These are phyloP conservation scores for Chelonus formosanus DNA, from an alignment of 2,888 invertebrate genomes.

Conservation along the genomic window DNA sequence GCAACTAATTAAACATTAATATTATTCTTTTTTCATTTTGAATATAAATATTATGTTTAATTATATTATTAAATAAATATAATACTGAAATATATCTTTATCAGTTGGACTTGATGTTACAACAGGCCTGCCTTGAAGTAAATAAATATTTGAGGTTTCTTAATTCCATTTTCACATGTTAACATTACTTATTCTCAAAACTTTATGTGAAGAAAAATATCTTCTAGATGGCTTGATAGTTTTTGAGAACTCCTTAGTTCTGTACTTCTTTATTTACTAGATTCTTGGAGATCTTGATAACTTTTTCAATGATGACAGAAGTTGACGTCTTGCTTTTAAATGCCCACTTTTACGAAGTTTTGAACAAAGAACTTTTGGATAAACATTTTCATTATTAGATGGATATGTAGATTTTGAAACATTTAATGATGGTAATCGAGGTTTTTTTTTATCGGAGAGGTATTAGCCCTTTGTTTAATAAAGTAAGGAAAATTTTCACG, in stretches of 20 bases:
- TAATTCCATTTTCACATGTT: constrained; percentile 26
- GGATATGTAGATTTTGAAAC: constrained; percentile 47
- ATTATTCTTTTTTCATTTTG: no score
- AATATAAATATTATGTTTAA: no score
- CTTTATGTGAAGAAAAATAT: constrained; percentile 43
- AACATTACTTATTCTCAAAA: constrained; percentile 38
- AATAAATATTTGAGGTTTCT: constrained; percentile 38
- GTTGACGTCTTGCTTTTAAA: constrained; percentile 33
- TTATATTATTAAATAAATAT: no score
- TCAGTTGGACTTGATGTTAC: no score
- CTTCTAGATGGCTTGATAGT: constrained; percentile 55
- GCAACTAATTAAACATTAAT: no score
- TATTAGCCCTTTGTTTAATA: constrained; percentile 48
- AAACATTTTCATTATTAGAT: constrained; percentile 45
- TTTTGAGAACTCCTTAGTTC: constrained; percentile 44
- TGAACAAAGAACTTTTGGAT: constrained; percentile 40
- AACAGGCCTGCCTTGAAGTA: background rate
- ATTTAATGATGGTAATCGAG: constrained; percentile 49
- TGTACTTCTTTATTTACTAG: constrained; percentile 30
- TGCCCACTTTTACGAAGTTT: constrained; percentile 48
- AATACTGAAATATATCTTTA: no score
- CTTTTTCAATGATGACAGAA: constrained; percentile 27
- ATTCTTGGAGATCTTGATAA: constrained; percentile 18
- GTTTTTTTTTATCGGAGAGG: constrained; percentile 55
- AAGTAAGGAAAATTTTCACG: constrained; percentile 48